Evolutionary conservation across 2,888 invertebrate genomes (phyloP).

Genomic region (Galeruca laticollis): DNA sequence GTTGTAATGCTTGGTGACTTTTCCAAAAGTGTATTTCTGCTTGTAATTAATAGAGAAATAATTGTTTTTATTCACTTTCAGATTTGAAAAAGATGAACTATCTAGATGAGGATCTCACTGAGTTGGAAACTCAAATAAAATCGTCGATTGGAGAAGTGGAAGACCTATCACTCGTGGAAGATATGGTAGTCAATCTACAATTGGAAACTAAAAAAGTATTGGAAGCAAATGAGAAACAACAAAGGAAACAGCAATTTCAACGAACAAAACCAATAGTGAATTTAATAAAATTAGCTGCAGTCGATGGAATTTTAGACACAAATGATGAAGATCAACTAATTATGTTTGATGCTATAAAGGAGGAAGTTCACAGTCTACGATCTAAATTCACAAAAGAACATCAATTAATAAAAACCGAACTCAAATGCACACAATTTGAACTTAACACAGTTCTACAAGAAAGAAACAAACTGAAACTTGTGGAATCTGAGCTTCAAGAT

Average conservation of each 20-base stretch:
- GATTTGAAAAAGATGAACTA: constrained; percentile 28
- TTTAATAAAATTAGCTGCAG: constrained; percentile 18
- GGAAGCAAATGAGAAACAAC: constrained; percentile 42
- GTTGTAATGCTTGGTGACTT: too few relatives aligned
- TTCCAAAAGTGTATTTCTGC: too few relatives aligned
- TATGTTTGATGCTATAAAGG: constrained; percentile 33
- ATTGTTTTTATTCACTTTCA: neutral
- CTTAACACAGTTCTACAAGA: constrained; percentile 45
- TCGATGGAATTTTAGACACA: neutral
- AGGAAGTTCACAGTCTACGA: constrained; percentile 29
- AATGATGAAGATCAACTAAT: constrained; percentile 20
- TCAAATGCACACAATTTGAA: constrained; percentile 40
- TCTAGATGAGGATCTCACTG: constrained; percentile 52
- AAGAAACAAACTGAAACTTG: too few relatives aligned
- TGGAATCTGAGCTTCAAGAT: constrained; percentile 31
- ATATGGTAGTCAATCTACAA: constrained; percentile 55
- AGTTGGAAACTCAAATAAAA: constrained; percentile 51
- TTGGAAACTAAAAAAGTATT: constrained; percentile 55
- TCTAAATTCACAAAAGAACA: constrained; percentile 34
- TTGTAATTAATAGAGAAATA: constrained; percentile 13
- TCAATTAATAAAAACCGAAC: constrained; percentile 40
- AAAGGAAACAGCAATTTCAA: neutral
- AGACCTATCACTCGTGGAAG: constrained; percentile 38
- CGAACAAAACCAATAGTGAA: constrained; percentile 23
- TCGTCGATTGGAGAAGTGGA: constrained; percentile 3